These are phyloP conservation scores for Tyria jacobaeae DNA, from an alignment of 2,888 invertebrate species.

Conservation along the genomic window DNA sequence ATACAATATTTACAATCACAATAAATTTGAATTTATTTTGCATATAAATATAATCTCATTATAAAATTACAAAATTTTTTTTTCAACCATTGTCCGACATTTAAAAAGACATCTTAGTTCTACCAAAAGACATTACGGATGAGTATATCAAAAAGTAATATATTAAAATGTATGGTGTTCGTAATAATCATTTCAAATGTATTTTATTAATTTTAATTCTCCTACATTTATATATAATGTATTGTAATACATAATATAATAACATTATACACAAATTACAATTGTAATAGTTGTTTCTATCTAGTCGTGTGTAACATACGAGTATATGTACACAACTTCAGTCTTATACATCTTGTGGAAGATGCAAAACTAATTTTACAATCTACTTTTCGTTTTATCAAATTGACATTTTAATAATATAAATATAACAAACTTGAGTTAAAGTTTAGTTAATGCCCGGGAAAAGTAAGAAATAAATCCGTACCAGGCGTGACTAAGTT, in stretches of 20 bases:
- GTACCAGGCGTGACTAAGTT: no score
- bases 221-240: no score
- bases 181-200: background rate
- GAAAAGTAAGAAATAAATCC: no score
- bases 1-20: no score
- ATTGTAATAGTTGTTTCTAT: conserved; percentile 36
- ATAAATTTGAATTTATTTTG: no score
- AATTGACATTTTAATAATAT: conserved; percentile 61
- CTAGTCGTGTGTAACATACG: conserved; percentile 46
- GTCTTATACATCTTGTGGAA: conserved; percentile 69
- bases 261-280: conserved; percentile 12
- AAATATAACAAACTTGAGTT: no score
- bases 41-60: no score
- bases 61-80: conserved; percentile 29
- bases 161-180: background rate
- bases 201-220: no score
- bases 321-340: conserved; percentile 67
- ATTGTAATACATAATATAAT: no score
- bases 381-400: conserved; percentile 48
- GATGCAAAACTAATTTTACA: conserved; percentile 60
- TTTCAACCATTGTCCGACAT: conserved; percentile 15
- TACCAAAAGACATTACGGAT: background rate
- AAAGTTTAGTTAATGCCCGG: no score
- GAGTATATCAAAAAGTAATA: background rate
- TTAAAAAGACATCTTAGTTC: background rate